Evolutionary conservation across 2,888 invertebrate genomes (phyloP).

Genomic region (Eupithecia subumbrata): DNA sequence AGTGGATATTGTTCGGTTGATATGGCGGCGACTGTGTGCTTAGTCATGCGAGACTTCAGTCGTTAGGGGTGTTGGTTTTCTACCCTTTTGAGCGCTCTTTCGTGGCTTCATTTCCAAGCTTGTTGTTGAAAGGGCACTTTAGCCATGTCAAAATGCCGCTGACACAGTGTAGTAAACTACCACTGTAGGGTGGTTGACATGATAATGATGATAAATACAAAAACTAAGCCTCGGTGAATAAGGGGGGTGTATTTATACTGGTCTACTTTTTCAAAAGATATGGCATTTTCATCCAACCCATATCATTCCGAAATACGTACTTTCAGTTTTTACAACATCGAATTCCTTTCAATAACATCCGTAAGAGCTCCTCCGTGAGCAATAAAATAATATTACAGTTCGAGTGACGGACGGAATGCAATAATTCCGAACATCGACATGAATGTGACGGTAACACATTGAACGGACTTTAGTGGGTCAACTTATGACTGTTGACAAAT

Average conservation of each 20-base stretch:
- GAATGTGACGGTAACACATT: slow-evolving; percentile 7
- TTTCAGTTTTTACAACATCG: slow-evolving; percentile 25
- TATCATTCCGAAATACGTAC: slow-evolving; percentile 2
- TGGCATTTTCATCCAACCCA: not conserved
- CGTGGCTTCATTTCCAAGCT: no score
- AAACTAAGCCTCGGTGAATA: not conserved
- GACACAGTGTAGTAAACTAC: no score
- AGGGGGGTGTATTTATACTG: not conserved
- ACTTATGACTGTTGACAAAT: not conserved
- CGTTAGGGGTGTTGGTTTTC: no score
- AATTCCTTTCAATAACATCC: slow-evolving; percentile 32
- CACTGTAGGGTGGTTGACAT: not conserved
- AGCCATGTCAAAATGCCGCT: no score
- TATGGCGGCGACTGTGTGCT: not conserved
- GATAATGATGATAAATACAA: not conserved
- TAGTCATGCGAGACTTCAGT: no score
- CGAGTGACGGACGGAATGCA: slow-evolving; percentile 27
- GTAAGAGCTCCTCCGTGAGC: slow-evolving; percentile 21
- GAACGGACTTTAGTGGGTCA: slow-evolving; percentile 14
- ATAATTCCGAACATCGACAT: slow-evolving; percentile 21
- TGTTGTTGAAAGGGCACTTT: no score
- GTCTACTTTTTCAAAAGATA: not conserved
- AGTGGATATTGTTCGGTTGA: not conserved
- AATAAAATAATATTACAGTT: slow-evolving; percentile 33
- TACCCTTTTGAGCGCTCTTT: no score